Conservation (phyloP, 2,888 invertebrate species). For the Nomada ruficornis region DNA sequence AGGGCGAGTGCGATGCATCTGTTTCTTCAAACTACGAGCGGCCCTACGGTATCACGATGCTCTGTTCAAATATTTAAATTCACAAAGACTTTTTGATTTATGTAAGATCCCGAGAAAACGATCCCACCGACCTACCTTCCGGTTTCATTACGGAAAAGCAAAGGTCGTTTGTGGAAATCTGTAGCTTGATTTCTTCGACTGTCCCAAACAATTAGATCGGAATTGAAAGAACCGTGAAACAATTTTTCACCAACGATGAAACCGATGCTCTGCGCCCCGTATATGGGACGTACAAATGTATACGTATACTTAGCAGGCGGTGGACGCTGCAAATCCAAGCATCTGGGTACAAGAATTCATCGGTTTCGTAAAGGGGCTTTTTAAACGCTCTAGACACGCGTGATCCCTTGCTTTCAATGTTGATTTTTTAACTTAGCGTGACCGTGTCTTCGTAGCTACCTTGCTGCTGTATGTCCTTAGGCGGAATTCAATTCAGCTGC, state of each 20-base stretch:
- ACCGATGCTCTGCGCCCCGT: slow-evolving; percentile 20
- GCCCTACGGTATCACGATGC: background rate
- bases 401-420: slow-evolving; percentile 59
- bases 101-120: background rate
- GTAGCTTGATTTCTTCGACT: no score
- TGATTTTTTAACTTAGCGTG: slow-evolving; percentile 80
- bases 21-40: background rate
- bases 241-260: slow-evolving; percentile 28
- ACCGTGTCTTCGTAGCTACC: slow-evolving; percentile 60
- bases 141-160: background rate
- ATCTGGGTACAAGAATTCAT: slow-evolving; percentile 45
- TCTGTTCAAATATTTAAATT: slow-evolving; percentile 2
- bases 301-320: background rate
- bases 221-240: slow-evolving; percentile 25
- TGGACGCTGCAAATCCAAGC: slow-evolving; percentile 1
- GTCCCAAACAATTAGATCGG: background rate
- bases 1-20: background rate
- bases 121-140: background rate
- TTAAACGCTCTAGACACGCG: background rate
- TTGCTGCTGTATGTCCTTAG: slow-evolving; percentile 43
- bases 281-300: background rate
- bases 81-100: background rate
- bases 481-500: slow-evolving; percentile 54
- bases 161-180: background rate
- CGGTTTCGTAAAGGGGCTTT: slow-evolving; percentile 16